Conservation (phyloP, 2,113 vertebrate genomes). For the Circaetus cinerascens region DNA sequence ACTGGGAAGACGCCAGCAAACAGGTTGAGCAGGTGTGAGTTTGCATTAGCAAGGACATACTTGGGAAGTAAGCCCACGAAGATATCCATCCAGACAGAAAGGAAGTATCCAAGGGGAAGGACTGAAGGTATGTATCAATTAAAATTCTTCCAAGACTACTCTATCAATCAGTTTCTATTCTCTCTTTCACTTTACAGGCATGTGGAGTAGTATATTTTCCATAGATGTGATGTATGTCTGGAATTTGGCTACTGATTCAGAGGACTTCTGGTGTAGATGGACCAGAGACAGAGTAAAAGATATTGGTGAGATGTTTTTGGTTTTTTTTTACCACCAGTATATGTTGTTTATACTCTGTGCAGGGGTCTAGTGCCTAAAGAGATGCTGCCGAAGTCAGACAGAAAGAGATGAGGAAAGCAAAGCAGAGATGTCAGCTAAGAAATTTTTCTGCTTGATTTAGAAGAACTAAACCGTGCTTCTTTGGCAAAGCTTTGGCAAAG, state of each 20-base stretch:
- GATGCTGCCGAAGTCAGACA: not conserved
- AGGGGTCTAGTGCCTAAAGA: not conserved
- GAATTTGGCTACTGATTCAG: constrained; percentile 72
- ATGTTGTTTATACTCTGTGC: not conserved
- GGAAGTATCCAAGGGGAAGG: not conserved
- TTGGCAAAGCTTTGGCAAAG: not conserved
- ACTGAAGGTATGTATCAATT: not conserved
- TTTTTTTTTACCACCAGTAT: not conserved
- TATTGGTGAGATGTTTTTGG: constrained; percentile 65
- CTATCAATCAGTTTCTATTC: not conserved
- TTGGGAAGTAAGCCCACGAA: not conserved
- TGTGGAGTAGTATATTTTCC: constrained; percentile 84
- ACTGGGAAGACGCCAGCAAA: not conserved
- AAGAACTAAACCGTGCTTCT: not conserved
- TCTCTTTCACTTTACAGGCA: constrained; percentile 51
- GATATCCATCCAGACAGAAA: not conserved
- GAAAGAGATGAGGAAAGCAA: not conserved
- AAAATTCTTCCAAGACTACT: constrained; percentile 16
- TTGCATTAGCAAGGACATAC: not conserved
- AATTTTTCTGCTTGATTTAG: not conserved
- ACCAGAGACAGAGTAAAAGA: constrained; percentile 74
- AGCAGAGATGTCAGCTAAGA: not conserved
- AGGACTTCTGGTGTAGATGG: constrained; percentile 79
- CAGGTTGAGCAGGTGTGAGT: not conserved
- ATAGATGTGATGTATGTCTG: constrained; percentile 78